Base-by-base conservation (phyloP, 1,140 invertebrate genomes). In the Dinoponera quadriceps region DNA sequence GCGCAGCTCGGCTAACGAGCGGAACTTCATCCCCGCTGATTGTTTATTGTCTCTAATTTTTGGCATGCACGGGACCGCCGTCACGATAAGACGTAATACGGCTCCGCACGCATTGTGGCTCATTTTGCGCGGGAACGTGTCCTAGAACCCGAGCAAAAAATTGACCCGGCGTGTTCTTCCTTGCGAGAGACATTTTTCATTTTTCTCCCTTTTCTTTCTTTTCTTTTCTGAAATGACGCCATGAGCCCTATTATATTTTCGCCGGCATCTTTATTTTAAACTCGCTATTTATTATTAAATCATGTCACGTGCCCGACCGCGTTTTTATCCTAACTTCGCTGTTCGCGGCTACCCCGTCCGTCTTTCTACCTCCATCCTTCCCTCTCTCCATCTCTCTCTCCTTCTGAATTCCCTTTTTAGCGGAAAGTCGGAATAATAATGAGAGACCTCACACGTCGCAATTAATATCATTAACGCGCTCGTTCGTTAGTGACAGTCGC, bases 21-120 rank as follows among this genome's bases (percentile, higher is more conserved):
- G 27, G 55, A 49, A 75, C 63, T 44, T 20, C 57, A 75, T 63
- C 57, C 38, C 20, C 38, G 22, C 29, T 29, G 27, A 29, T 29
- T 75, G 38, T 62, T 62, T 62, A 75, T 75, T 74, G 71, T 44
- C 48, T 63, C 49, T 44, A 44, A 63, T 63, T 75, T 59, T 75
- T 63, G 38, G 55, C 72, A 25, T 49, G 38, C 27, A 63, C 29
- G 14, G 25, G 63, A 49, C 57, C 11, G 38, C 9, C 38, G 38
- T 44, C 38, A 9, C 38, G 38, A 44, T 44, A 44, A 44, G 3
- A 63, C 49, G 38, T 73, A 20, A 25, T 62, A 18, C 25, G 22
- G 44, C 14, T 20, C 20, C 13, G 29, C 51, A 11, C 20, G 22
- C 59, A 74, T 74, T 60, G 60, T 27, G 60, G 63, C 22, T 11